Evolutionary conservation across 2,888 invertebrate genomes (phyloP).

Genomic region (Drosophila austrosaltans): DNA sequence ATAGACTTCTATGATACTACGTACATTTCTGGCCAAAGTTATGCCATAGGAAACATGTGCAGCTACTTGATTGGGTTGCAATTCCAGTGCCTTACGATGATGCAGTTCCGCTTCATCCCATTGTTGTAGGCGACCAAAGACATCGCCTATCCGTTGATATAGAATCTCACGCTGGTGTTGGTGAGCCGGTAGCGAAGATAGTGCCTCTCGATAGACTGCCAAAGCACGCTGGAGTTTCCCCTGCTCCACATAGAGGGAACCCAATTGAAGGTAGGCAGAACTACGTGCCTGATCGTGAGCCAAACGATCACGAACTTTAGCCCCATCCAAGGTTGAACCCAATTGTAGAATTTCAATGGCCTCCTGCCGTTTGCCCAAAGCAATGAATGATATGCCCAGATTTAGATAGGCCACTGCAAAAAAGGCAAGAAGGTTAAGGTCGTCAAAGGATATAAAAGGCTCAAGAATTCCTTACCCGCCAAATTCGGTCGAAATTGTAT

Average conservation of each 20-base stretch:
- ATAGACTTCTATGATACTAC: conserved; percentile 81
- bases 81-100: conserved; percentile 92
- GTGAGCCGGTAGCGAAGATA: conserved; percentile 90
- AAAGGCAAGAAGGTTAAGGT: neutral
- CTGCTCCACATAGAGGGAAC: conserved; percentile 92
- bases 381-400: conserved; percentile 93
- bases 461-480: conserved; percentile 85
- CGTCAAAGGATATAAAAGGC: neutral
- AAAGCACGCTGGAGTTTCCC: conserved; percentile 93
- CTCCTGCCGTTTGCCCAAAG: conserved; percentile 92
- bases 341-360: conserved; percentile 92
- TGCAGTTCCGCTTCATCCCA: conserved; percentile 94
- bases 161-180: conserved; percentile 86
- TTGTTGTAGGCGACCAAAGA: conserved; percentile 91
- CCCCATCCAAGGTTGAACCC: conserved; percentile 93
- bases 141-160: conserved; percentile 95
- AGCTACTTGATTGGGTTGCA: conserved; percentile 93
- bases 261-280: conserved; percentile 94
- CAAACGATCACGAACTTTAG: conserved; percentile 91
- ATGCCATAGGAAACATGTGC: conserved; percentile 96
- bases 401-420: conserved; percentile 91
- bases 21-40: conserved; percentile 93
- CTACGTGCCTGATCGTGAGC: conserved; percentile 95
- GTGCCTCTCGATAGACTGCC: conserved; percentile 93
- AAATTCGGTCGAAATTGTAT: conserved; percentile 92